Conservation (phyloP, 2,888 invertebrate genomes). For the Agrilus mali region DNA sequence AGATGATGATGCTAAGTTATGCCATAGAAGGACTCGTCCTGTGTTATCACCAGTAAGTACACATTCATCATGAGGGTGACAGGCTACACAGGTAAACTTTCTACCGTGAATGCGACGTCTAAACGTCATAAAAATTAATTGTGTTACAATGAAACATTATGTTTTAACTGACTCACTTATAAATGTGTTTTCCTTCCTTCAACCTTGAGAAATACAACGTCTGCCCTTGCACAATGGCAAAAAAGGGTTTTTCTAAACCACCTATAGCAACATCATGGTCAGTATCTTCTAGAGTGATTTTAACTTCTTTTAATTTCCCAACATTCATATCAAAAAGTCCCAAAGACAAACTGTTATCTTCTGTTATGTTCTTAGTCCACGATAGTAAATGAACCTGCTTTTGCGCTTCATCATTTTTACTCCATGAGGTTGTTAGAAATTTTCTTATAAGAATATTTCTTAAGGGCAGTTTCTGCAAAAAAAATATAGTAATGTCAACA, state of each 20-base stretch:
- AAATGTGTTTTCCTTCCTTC: neutral
- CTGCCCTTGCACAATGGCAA: conserved; percentile 18
- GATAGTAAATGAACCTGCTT: too few relatives aligned
- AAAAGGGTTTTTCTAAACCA: conserved; percentile 13
- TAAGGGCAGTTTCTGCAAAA: conserved; percentile 2
- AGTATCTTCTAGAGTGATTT: conserved; percentile 2
- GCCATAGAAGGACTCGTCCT: conserved; percentile 55
- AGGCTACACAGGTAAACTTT: conserved; percentile 47
- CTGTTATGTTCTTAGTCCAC: too few relatives aligned
- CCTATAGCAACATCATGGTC: conserved; percentile 17
- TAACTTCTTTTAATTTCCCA: conserved; percentile 1
- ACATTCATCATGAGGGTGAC: conserved; percentile 51
- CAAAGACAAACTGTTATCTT: too few relatives aligned
- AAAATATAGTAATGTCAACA: neutral
- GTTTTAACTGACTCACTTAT: neutral
- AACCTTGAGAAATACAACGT: conserved; percentile 16
- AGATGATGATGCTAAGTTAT: conserved; percentile 28
- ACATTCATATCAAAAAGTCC: conserved; percentile 8
- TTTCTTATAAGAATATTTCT: neutral
- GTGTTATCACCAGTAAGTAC: conserved; percentile 55
- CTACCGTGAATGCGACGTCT: conserved; percentile 15
- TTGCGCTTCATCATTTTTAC: too few relatives aligned
- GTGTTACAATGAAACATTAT: neutral
- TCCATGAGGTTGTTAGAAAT: neutral
- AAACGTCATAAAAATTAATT: conserved; percentile 5